Conservation (phyloP, 2,797 vertebrate genomes). For the Peromyscus nudipes region DNA sequence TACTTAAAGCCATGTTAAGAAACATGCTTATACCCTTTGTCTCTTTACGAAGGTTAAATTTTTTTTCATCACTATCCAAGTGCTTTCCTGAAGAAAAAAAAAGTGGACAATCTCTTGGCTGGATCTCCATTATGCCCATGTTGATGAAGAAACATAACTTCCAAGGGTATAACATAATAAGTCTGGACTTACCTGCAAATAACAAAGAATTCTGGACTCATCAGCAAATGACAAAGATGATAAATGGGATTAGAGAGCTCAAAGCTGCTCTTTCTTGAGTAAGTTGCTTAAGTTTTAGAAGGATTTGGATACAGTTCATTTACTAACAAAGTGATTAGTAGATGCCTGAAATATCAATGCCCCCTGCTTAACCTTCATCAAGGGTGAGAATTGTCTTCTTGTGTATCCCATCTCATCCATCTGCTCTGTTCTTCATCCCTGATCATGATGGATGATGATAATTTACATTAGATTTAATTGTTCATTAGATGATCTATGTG, state of each 20-base stretch:
- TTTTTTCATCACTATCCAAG: background rate
- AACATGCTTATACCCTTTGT: background rate
- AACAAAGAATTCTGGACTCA: background rate
- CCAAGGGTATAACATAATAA: background rate
- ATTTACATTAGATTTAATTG: background rate
- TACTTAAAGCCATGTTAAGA: conserved; percentile 14
- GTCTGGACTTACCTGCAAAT: background rate
- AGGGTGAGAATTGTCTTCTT: background rate
- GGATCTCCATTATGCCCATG: background rate
- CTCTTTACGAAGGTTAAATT: background rate
- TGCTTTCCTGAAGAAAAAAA: background rate
- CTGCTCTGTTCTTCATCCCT: background rate
- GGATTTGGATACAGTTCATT: background rate
- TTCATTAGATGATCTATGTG: background rate
- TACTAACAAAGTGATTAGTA: conserved; percentile 46
- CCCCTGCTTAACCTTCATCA: background rate
- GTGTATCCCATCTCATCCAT: background rate
- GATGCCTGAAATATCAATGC: background rate
- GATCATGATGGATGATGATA: background rate
- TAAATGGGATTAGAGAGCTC: background rate
- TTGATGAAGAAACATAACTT: conserved; percentile 19
- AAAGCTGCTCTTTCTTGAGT: background rate
- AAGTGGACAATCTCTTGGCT: background rate
- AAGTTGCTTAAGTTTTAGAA: background rate
- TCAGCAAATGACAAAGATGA: background rate